Evolutionary conservation across 2,113 vertebrate genomes (phyloP).

Genomic region (Picathartes gymnocephalus): DNA sequence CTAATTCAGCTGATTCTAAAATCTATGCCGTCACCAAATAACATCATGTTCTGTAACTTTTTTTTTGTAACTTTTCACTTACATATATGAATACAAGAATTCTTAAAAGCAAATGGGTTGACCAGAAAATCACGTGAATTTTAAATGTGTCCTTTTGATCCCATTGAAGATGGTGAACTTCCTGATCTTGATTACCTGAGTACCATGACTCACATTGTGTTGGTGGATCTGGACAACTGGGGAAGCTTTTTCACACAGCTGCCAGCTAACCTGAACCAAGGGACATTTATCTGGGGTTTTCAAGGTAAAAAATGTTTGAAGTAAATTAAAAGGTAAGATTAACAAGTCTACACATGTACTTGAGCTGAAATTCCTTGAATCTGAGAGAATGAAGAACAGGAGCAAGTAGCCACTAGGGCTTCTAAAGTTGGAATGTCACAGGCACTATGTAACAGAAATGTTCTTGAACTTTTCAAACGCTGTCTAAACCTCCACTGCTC

Average conservation of each 20-base stretch:
- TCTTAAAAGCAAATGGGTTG: not conserved
- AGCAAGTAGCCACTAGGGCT: not conserved
- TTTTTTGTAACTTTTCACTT: not conserved
- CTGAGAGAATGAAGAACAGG: not conserved
- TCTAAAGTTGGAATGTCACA: not conserved
- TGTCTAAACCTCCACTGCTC: not conserved
- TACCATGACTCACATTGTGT: slow-evolving; percentile 83
- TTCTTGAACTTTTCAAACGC: not conserved
- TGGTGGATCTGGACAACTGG: slow-evolving; percentile 86
- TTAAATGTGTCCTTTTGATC: slow-evolving; percentile 8
- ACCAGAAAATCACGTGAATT: not conserved
- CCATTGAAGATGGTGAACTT: slow-evolving; percentile 66
- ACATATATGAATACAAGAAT: not conserved
- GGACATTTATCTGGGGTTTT: slow-evolving; percentile 84
- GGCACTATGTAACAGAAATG: not conserved
- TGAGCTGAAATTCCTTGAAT: not conserved
- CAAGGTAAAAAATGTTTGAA: slow-evolving; percentile 71
- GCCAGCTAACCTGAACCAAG: slow-evolving; percentile 79
- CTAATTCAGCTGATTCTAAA: not conserved
- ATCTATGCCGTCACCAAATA: not conserved
- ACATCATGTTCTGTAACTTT: not conserved
- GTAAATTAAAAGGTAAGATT: not conserved
- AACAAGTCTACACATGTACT: not conserved
- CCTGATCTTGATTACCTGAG: slow-evolving; percentile 80
- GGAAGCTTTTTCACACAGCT: slow-evolving; percentile 76